Percentiles rank a stretch among this genome's conserved stretches.
Conservation (phyloP, 2,888 invertebrate species). For the Calameuta idolon region DNA sequence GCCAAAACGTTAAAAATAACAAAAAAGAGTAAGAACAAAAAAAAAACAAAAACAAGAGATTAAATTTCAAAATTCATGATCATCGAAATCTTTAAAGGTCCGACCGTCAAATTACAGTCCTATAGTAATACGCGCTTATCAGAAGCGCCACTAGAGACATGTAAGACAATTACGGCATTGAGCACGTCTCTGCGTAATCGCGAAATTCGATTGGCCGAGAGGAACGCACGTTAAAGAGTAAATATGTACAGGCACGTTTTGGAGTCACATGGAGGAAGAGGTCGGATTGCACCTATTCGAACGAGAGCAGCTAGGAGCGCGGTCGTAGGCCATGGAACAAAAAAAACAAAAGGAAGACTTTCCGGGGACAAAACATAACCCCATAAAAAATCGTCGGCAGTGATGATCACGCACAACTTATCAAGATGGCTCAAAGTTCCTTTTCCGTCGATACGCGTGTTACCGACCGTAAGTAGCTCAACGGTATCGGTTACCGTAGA, state of each 20-base stretch:
- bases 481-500: neutral
- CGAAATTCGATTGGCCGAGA: constrained; percentile 2
- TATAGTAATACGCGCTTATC: neutral
- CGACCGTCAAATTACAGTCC: neutral
- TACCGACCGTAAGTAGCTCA: neutral
- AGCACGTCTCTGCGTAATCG: neutral
- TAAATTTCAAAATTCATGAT: neutral
- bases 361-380: neutral
- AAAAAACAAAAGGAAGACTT: neutral
- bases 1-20: neutral
- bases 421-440: neutral
- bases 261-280: constrained; percentile 4
- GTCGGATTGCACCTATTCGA: neutral
- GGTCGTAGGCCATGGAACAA: neutral
- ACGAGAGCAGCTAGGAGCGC: neutral
- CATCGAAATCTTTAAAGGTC: neutral
- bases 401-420: neutral
- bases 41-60: neutral
- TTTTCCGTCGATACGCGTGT: neutral
- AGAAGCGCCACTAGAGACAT: neutral
- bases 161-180: neutral
- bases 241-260: constrained; percentile 24
- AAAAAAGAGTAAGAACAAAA: neutral
- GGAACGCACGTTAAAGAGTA: constrained; percentile 10
- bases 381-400: neutral